Base-by-base conservation (phyloP, 2,113 vertebrate genomes). In the Oxyruncus cristatus region DNA sequence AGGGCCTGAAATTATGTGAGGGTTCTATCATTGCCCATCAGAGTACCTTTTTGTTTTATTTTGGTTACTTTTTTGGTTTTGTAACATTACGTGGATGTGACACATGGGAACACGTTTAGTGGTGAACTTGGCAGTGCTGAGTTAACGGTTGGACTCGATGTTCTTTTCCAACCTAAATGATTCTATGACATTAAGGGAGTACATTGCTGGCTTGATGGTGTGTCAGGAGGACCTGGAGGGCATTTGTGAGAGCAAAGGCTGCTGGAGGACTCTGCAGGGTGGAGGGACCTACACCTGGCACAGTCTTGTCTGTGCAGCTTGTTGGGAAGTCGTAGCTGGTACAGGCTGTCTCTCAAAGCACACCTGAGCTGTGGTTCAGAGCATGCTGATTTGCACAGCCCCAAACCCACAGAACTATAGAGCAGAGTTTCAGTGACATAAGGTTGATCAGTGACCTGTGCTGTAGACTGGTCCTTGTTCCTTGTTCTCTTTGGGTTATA, bases 351-450 rank as follows among this genome's bases (percentile, higher is more conserved):
- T 33, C 61, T 12, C 24, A 32, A 16, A 79, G 35, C 39, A 8
- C 35, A 7, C n/a, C 14, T 49, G 55, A 46, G 14, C 70, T 74
- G 26, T 59, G 66, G 5, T 18, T 67, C 72, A 42, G 79, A 33
- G 10, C 8, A 2, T 3, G 26, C 33, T 21, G 2, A 13, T 63
- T 65, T 63, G 67, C 44, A 44, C 39, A 73, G 63, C 33, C 35
- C 4, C 2, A 21, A 47, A 12, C 11, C 22, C 55, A 33, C 27
- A 37, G 12, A 81, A 37, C 41, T 27, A 1, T 1, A 23, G 32
- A 24, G 23, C 2, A 1, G 3, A 11, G 11, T 5, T 53, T 39
- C 35, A 21, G 41, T 18, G 72, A 33, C 2, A 0, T 13, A 2
- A 2, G 9, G 76, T 47, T 59, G 41, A 32, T 58, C 44, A 32